Conservation (phyloP, 2,113 vertebrate species). For the Chauna torquata region DNA sequence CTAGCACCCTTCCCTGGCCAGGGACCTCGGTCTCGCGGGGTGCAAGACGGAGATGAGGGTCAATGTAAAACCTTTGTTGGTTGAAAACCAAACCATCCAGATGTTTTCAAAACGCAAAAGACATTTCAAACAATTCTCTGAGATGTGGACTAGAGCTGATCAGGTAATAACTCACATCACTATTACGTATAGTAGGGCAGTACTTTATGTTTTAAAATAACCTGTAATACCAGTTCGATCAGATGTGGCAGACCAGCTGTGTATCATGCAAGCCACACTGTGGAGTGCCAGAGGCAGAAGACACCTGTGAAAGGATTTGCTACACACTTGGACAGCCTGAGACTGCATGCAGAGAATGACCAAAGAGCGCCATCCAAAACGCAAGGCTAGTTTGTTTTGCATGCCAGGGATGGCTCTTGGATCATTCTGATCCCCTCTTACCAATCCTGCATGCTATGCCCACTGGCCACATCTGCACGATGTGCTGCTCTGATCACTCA, state of each 20-base stretch:
- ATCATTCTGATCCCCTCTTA: not conserved
- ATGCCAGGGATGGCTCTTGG: not conserved
- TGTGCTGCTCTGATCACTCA: rapidly evolving
- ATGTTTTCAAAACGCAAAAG: not conserved
- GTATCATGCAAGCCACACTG: not conserved
- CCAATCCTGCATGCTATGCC: rapidly evolving
- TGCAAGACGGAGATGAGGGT: not conserved
- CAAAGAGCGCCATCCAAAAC: not conserved
- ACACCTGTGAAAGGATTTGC: constrained; percentile 39
- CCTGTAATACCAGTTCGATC: not conserved
- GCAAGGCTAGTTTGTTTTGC: constrained; percentile 10
- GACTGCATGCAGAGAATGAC: not conserved
- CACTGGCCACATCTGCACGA: rapidly evolving
- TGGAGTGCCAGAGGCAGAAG: not conserved
- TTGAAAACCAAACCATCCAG: rapidly evolving
- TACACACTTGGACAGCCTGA: constrained; percentile 8
- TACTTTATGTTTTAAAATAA: not conserved
- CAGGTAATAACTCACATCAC: not conserved
- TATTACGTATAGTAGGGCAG: not conserved
- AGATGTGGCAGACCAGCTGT: not conserved
- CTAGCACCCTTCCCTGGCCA: not conserved
- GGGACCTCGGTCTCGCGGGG: not conserved
- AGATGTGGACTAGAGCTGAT: rapidly evolving
- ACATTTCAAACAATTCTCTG: not conserved
- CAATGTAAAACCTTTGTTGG: not conserved